Evolutionary conservation across 1,140 invertebrate genomes (phyloP), one percentile per base, ranked within the genome.

Genomic region (Micrasema minimum): DNA sequence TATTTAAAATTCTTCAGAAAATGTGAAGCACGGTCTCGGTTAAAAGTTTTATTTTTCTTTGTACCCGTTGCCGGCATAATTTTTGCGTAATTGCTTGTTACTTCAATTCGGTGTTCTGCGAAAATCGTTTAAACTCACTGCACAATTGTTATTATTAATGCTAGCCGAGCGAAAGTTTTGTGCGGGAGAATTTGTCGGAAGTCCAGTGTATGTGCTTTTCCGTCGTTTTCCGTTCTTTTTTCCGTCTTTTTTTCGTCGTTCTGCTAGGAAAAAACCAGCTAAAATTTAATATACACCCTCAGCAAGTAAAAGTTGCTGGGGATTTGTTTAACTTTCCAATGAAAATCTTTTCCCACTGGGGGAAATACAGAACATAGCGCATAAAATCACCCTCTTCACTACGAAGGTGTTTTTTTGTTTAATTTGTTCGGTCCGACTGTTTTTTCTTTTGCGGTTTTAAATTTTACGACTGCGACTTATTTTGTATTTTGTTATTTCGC

Each of bases 281-380:
- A 16, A 20, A 41, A 59, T 43, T 59, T 59, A 59, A 38, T 38
- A 20, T 38, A 38, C 55, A 38, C 16, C 10, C 10, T 38, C 10
- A 35, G 35, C 37, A 5, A 10, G 55, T 16, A 10, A 41, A 38
- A 41, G 16, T 41, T 22, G n/a, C 11, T 38, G 14, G 5, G 48
- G 55, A 35, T 1, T 20, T 59, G 55, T 41, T 38, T 59, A 38
- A 59, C 55, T 59, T 59, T 59, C 55, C 55, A 38, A 22, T 22
- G 55, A 59, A 51, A 41, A 41, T 38, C 18, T 59, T 59, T 59
- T 18, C 55, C 10, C 55, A 12, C 7, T 20, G 14, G 14, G 55
- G 20, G 46, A 16, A 48, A 20, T 10, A 45, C n/a, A 20, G 16
- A 59, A 38, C 55, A 11, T 10, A 59, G 55, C 48, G 48, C 48